Evolutionary conservation across 2,113 vertebrate genomes (phyloP), one percentile per base, ranked within the genome.

Genomic region (Sialia sialis): DNA sequence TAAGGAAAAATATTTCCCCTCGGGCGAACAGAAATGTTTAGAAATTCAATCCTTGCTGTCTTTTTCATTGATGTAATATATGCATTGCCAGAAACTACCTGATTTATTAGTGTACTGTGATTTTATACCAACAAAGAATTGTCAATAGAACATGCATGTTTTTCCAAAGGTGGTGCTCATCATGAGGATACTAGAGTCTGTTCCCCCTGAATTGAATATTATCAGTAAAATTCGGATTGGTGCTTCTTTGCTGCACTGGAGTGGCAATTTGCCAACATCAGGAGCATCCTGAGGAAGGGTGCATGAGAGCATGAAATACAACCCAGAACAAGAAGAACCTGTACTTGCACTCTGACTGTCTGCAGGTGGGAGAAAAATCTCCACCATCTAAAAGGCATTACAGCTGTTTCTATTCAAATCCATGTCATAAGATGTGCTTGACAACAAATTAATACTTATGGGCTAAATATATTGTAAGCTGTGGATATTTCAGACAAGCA

Each of bases 131-230:
- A 22, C 15, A 34, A 70, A 84, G 17, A 64, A 52, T 12, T 72
- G 13, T 19, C 62, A 43, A 5, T 5, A 55, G 10, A 76, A 60
- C 4, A 44, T 3, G 1, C 5, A 7, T 12, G 2, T 46, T 92
- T 72, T 72, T 29, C n/a, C 15, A 55, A 39, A 54, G 21, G 11
- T 55, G 13, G 2, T 5, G 23, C 3, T 54, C 20, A 48, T 46
- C 16, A 4, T 41, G 13, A 19, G 19, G 19, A 46, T 13, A 4
- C 13, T 15, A 4, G 46, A n/a, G 14, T 67, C 25, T 0, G 0
- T 9, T 19, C 4, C 13, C 2, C 7, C 13, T 3, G 4, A 48
- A 43, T 14, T 7, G 1, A 19, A 1, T 4, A 48, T 2, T 3
- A n/a, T 23, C 41, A 62, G 18, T 36, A 63, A 64, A 67, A 32